Evolutionary conservation across 2,113 vertebrate species (phyloP), one percentile per base, ranked within the genome.

Genomic region (Gasterosteus nipponicus): DNA sequence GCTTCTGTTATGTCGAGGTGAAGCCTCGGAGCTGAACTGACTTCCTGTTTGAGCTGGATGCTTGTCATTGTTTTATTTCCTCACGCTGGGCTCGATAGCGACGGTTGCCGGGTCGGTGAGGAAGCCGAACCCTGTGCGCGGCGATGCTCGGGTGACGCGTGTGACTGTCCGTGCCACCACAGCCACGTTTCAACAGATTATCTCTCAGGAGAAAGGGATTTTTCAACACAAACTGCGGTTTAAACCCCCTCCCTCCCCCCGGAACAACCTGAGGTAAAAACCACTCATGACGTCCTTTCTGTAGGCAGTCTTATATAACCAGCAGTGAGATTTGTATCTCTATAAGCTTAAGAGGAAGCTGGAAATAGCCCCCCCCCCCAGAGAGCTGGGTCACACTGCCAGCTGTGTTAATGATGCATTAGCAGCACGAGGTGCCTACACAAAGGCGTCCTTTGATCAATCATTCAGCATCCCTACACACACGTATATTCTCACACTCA

Each of bases 331-430:
- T 87, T 74, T 81, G 75, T 63, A 77, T 86, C 85, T 77, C 77
- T 86, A 87, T 86, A 84, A 80, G 82, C 86, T 80, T 46, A 75
- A 82, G 75, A 85, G 78, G 44, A 86, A 80, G 73, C 83, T 89
- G 85, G 75, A 89, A 87, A 87, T 82, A 86, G 81, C 60, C 35
- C 35, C 35, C 35, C 18, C 81, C 80, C 78, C 77, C 41, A 38
- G 75, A 62, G 79, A 80, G 84, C 80, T 75, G 80, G 82, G 89
- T 86, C 86, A 85, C 65, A 75, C 84, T 80, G 75, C 77, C 80
- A 78, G 84, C 89, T 83, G 86, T 86, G 84, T 84, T 87, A 88
- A 85, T 88, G 86, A 88, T 87, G 89, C 86, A 82, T 87, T 83
- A 80, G 78, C 89, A 83, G 78, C 89, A 87, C 80, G 75, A 85